Evolutionary conservation across 2,797 vertebrate genomes (phyloP).

Genomic region (Lagorchestes hirsutus): DNA sequence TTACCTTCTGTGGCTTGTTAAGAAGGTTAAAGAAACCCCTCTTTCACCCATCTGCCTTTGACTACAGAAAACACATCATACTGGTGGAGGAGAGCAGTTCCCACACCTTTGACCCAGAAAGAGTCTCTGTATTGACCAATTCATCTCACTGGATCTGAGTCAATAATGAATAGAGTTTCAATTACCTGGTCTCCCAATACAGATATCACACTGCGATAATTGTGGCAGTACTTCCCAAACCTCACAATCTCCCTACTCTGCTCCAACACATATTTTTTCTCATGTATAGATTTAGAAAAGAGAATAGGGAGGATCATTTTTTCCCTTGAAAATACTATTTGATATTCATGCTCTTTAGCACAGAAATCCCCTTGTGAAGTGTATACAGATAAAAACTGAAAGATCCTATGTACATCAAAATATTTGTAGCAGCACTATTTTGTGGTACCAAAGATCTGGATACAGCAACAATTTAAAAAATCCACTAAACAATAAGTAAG

Average conservation of each 20-base stretch:
- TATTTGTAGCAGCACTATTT: background rate
- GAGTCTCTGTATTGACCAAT: background rate
- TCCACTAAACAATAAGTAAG: background rate
- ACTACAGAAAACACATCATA: background rate
- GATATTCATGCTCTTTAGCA: background rate
- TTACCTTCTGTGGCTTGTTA: background rate
- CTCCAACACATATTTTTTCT: background rate
- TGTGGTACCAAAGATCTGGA: background rate
- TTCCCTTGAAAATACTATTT: background rate
- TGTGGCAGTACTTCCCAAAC: background rate
- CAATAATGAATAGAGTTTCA: background rate
- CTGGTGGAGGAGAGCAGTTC: slow-evolving; percentile 25
- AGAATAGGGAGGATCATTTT: background rate
- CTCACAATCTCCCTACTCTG: background rate
- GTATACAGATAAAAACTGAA: background rate
- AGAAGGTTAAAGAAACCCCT: slow-evolving; percentile 6
- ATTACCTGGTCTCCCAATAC: background rate
- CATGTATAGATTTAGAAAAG: background rate
- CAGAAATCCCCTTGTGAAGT: background rate
- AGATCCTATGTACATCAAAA: background rate
- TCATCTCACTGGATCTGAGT: background rate
- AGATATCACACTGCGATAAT: background rate
- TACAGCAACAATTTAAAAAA: background rate
- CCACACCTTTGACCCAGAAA: slow-evolving; percentile 9
- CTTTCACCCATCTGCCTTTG: background rate